Conservation (phyloP, 2,113 vertebrate species). For the Ictalurus punctatus region DNA sequence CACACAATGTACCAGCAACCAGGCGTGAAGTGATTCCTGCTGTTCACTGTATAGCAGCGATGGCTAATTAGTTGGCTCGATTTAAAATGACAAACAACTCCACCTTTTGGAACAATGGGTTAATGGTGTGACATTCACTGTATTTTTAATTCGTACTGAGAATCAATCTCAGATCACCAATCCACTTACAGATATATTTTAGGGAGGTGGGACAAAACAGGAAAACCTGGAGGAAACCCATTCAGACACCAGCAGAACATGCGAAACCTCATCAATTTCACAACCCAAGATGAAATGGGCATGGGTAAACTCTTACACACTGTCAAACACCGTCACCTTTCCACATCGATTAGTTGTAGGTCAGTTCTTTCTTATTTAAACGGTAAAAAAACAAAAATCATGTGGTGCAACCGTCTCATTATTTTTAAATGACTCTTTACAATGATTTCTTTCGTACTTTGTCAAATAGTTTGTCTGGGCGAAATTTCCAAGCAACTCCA, state of each 20-base stretch:
- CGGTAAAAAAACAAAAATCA: background rate
- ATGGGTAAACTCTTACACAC: background rate
- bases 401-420: background rate
- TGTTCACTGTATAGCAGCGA: background rate
- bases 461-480: background rate
- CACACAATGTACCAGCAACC: background rate
- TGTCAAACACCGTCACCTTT: background rate
- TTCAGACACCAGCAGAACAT: background rate
- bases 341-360: background rate
- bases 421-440: background rate
- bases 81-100: slow-evolving; percentile 34
- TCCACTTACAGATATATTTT: background rate
- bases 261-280: background rate
- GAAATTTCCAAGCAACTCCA: background rate
- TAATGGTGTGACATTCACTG: background rate
- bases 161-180: background rate
- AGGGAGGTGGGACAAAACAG: background rate
- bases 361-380: background rate
- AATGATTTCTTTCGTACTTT: background rate
- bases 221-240: background rate
- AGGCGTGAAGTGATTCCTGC: background rate
- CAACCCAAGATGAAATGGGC: background rate
- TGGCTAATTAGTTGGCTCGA: slow-evolving; percentile 22
- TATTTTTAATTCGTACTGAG: background rate
- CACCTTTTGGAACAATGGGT: background rate